A percentile compares a stretch with the other conserved stretches of the same genome.
Evolutionary conservation across 2,888 invertebrate genomes (phyloP).

Genomic region (Gymnoscelis rufifasciata): DNA sequence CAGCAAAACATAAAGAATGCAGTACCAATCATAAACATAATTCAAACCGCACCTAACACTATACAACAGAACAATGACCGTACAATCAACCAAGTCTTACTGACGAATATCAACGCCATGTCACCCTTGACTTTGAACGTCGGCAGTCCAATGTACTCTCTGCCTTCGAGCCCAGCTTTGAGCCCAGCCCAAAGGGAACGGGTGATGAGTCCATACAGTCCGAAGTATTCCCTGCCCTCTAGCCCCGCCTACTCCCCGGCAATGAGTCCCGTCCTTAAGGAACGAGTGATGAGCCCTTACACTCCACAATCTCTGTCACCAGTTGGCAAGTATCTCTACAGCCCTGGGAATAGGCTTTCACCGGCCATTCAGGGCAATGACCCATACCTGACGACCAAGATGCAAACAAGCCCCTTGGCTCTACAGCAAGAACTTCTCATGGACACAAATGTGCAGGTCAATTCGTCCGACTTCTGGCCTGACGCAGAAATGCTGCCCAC

Average conservation of each 20-base stretch:
- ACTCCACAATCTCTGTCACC: conserved; percentile 66
- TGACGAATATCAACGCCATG: conserved; percentile 49
- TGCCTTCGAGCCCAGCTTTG: conserved; percentile 60
- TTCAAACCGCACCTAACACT: conserved; percentile 27
- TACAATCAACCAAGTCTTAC: conserved; percentile 38
- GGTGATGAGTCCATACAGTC: conserved; percentile 59
- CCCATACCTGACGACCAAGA: conserved; percentile 63
- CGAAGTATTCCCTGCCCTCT: conserved; percentile 56
- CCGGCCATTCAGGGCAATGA: conserved; percentile 60
- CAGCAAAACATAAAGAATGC: conserved; percentile 40
- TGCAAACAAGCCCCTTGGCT: conserved; percentile 61
- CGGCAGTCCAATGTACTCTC: conserved; percentile 58
- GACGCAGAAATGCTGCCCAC: conserved; percentile 62
- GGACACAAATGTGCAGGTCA: conserved; percentile 47
- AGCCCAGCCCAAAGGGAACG: conserved; percentile 60
- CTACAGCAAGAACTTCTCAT: conserved; percentile 54
- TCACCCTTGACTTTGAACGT: conserved; percentile 62
- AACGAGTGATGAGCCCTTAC: conserved; percentile 59
- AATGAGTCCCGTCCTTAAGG: conserved; percentile 58
- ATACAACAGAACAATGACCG: too few relatives aligned
- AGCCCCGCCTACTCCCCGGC: conserved; percentile 66
- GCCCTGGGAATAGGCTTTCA: conserved; percentile 52
- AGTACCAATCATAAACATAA: conserved; percentile 31
- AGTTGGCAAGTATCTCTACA: conserved; percentile 54
- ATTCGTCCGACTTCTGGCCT: conserved; percentile 58